These are phyloP conservation scores for Petaurus breviceps DNA, from an alignment of 2,113 vertebrate genomes.

Conservation along the genomic window DNA sequence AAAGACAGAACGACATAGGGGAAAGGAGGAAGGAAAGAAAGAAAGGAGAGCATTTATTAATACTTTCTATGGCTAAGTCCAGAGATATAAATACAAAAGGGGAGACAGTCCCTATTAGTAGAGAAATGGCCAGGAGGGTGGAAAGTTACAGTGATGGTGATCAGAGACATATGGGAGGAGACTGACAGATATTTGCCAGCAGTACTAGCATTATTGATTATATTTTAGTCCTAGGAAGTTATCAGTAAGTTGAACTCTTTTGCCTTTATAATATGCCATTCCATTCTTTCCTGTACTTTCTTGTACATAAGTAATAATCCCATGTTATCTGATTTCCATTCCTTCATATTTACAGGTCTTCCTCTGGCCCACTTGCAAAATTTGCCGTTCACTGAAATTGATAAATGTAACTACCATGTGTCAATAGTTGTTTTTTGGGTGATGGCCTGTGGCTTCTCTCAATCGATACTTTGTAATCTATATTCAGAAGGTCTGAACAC, in stretches of 20 bases:
- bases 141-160: not conserved
- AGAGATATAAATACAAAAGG: not conserved
- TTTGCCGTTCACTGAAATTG: not conserved
- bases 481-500: not conserved
- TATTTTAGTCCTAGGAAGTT: not conserved
- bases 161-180: not conserved
- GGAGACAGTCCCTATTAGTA: not conserved
- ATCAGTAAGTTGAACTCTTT: not conserved
- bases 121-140: not conserved
- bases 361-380: not conserved
- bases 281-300: not conserved
- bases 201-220: not conserved
- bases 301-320: not conserved
- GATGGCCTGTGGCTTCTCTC: not conserved
- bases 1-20: no score
- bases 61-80: not conserved
- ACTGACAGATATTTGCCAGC: not conserved
- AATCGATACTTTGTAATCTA: not conserved
- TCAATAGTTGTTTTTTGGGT: not conserved
- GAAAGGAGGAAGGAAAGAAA: not conserved
- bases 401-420: no score
- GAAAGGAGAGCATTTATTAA: not conserved
- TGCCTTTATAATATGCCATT: not conserved
- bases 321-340: not conserved
- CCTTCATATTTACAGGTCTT: not conserved